A percentile compares a stretch with the other conserved stretches of the same genome.
These are phyloP conservation scores for Odontomachus brunneus DNA, from an alignment of 1,140 invertebrate species.

Conservation along the genomic window DNA sequence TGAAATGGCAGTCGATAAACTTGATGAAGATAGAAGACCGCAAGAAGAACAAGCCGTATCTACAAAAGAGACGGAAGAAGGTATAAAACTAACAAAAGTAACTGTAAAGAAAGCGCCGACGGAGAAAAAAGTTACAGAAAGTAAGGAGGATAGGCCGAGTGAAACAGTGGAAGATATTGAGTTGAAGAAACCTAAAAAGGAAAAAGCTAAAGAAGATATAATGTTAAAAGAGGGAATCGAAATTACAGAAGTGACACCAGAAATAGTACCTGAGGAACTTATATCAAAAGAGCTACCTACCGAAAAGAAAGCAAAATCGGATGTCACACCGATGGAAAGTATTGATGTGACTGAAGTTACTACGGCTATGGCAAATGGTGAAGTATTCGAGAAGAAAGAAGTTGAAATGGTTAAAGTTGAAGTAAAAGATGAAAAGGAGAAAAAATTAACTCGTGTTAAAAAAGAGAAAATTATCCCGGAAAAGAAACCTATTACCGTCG, in stretches of 20 bases:
- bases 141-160: constrained; percentile 67
- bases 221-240: constrained; percentile 66
- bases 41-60: constrained; percentile 67
- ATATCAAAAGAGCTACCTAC: constrained; percentile 55
- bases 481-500: constrained; percentile 2
- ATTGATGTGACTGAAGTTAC: constrained; percentile 56
- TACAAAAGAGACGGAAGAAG: constrained; percentile 54
- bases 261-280: constrained; percentile 57
- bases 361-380: constrained; percentile 32
- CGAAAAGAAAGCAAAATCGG: constrained; percentile 60
- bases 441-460: constrained; percentile 42
- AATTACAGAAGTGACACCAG: constrained; percentile 70
- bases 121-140: constrained; percentile 49
- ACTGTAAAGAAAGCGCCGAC: constrained; percentile 25
- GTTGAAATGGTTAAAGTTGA: constrained; percentile 24
- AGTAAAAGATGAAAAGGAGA: constrained; percentile 30
- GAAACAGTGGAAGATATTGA: constrained; percentile 71
- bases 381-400: constrained; percentile 69
- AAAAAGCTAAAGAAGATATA: constrained; percentile 63
- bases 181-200: constrained; percentile 65
- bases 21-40: constrained; percentile 50
- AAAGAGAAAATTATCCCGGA: constrained; percentile 46
- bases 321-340: constrained; percentile 61
- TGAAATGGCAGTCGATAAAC: constrained; percentile 51
- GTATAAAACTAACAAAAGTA: constrained; percentile 59